Evolutionary conservation across 2,797 vertebrate species (phyloP), one percentile per base, ranked within the genome.

Genomic region (Thripadectes ignobilis): DNA sequence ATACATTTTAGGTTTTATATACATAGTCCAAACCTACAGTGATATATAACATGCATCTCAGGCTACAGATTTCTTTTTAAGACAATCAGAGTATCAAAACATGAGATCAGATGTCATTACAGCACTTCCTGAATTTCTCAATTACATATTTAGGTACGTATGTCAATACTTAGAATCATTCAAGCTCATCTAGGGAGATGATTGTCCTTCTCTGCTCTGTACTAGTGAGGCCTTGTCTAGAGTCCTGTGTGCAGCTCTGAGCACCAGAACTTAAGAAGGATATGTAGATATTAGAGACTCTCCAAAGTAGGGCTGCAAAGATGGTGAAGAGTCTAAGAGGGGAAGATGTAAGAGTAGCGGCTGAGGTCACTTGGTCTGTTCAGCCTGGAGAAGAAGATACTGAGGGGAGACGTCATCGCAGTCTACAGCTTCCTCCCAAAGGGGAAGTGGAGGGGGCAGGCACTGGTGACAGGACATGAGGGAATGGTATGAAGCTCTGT

Each of bases 211-310:
- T 63, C 20, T 63, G 14, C 29, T 71, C 17, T 58, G 43, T 24
- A 14, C 3, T 0, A 0, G 0, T 30, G 43, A 10, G 14, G 12
- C 15, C 43, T 78, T 39, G 17, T 22, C 22, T 38, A 3, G 6
- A 87, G 43, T 57, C 13, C 24, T 55, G 9, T 22, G 22, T 24
- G 12, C 12, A 20, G 12, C 15, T 72, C 43, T 38, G 32, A 12
- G 24, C 10, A 10, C 11, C 24, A 51, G 20, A n/a, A 30, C 11
- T 15, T 7, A 57, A 38, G 15, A 55, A 55, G 10, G 29, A 19
- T 30, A 7, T 15, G 14, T n/a, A 49, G 20, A 51, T 48, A 6
- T 43, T 10, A 30, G 6, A 55, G 3, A 26, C 3, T 1, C 2
- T 51, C 51, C 29, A 45, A 26, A 77, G 45, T 14, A 58, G 29